A percentile compares a stretch with the other conserved stretches of the same genome.
Evolutionary conservation across 1,140 invertebrate genomes (phyloP).

Genomic region (Heliconius eleuchia): DNA sequence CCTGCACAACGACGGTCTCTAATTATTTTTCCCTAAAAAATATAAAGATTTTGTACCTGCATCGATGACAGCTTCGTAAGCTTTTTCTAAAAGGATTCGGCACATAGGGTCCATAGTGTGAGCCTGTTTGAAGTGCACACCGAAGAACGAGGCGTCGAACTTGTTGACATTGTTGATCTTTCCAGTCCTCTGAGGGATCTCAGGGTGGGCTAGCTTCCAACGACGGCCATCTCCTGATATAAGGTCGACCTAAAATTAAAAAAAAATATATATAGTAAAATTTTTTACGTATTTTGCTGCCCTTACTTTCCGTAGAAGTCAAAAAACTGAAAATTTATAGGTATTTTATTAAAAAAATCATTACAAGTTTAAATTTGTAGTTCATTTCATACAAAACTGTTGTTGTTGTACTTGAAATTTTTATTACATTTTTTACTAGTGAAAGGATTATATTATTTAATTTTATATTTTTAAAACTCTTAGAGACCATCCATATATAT

Average conservation of each 20-base stretch:
- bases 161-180: conserved; percentile 90
- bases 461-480: too few relatives aligned
- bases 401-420: too few relatives aligned
- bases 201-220: conserved; percentile 87
- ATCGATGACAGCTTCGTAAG: conserved; percentile 95
- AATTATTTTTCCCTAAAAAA: not conserved
- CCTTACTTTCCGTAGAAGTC: too few relatives aligned
- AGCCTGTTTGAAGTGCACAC: conserved; percentile 91
- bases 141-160: conserved; percentile 93
- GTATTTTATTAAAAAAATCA: too few relatives aligned
- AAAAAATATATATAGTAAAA: not conserved
- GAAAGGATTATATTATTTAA: too few relatives aligned
- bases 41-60: conserved; percentile 82
- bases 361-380: too few relatives aligned
- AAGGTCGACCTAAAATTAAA: conserved; percentile 85
- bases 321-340: too few relatives aligned
- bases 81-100: conserved; percentile 90
- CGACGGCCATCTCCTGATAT: conserved; percentile 89
- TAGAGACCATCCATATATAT: not conserved
- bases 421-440: too few relatives aligned
- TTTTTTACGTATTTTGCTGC: too few relatives aligned
- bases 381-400: too few relatives aligned
- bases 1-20: too few relatives aligned
- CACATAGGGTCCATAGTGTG: conserved; percentile 95
- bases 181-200: conserved; percentile 88